phyloP scores from a whole-genome alignment of 1,140 invertebrate species.

The Zaprionus inermis region DNA sequence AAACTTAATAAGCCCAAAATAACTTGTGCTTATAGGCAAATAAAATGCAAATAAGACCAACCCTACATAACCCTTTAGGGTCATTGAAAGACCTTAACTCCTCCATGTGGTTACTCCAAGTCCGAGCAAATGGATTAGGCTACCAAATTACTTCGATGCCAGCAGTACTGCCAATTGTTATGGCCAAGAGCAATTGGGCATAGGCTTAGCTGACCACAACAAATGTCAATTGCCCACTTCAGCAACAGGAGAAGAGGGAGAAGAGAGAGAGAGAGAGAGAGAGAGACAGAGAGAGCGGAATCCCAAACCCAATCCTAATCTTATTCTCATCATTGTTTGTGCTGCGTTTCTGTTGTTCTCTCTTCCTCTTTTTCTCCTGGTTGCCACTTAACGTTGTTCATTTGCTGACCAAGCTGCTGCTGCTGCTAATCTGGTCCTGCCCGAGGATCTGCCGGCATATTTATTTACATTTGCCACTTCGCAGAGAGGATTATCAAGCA shows the following conservation, averaged over 20 bases:
- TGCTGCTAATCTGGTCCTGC: conserved; percentile 24
- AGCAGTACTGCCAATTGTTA: conserved; percentile 3
- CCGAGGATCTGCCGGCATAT: conserved; percentile 14
- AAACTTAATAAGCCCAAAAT: not conserved
- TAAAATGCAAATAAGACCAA: no score
- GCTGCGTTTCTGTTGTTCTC: conserved; percentile 17
- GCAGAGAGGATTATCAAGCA: conserved; percentile 19
- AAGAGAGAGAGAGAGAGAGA: no score
- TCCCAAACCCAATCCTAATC: conserved; percentile 9
- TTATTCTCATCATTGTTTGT: conserved; percentile 46
- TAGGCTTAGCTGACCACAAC: conserved; percentile 4
- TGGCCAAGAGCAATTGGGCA: not conserved
- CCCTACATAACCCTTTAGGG: not conserved
- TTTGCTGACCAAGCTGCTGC: conserved; percentile 1
- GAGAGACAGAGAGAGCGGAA: not conserved
- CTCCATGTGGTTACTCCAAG: not conserved
- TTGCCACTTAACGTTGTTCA: conserved; percentile 41
- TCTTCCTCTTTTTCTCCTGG: conserved; percentile 3
- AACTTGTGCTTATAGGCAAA: no score
- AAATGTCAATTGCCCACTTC: conserved; percentile 46
- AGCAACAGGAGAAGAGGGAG: not conserved
- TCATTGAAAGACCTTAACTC: not conserved
- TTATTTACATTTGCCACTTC: conserved; percentile 50
- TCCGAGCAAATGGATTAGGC: conserved; percentile 33
- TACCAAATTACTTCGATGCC: conserved; percentile 18